These are phyloP conservation scores for Diorhabda sublineata DNA, from an alignment of 1,140 invertebrate species.

Conservation along the genomic window DNA sequence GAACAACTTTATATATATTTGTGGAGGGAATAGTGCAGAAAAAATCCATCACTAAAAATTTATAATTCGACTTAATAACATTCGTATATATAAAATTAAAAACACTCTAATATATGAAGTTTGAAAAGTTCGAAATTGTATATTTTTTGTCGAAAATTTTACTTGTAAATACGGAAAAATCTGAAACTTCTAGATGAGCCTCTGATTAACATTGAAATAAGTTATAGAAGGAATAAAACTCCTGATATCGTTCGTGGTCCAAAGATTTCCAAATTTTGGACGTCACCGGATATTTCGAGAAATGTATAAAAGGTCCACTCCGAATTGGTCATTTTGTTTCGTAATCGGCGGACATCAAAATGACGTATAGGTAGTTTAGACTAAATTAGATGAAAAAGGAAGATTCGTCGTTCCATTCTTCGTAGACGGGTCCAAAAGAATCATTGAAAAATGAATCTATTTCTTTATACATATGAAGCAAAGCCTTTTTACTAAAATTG, in stretches of 20 bases:
- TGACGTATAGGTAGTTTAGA: too few species aligned
- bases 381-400: constrained; percentile 41
- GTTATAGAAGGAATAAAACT: background rate
- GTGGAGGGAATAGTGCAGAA: too few species aligned
- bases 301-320: background rate
- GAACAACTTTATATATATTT: too few species aligned
- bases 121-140: too few species aligned
- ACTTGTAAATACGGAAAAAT: too few species aligned
- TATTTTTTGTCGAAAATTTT: too few species aligned
- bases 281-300: background rate
- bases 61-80: too few species aligned
- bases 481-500: constrained; percentile 58
- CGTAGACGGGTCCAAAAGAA: constrained; percentile 68
- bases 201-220: background rate
- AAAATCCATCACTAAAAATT: too few species aligned
- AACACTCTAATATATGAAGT: too few species aligned
- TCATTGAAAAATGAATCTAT: constrained; percentile 83
- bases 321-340: background rate
- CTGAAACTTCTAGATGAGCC: background rate
- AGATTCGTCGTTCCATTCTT: constrained; percentile 60
- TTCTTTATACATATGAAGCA: constrained; percentile 71
- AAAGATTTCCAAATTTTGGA: background rate
- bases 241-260: background rate
- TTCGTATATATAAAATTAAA: too few species aligned
- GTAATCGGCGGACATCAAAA: too few species aligned